Percentiles rank a stretch among this genome's conserved stretches.
These are phyloP conservation scores for Philopotamus ludificatus DNA, from an alignment of 1,140 invertebrate species.

Conservation along the genomic window DNA sequence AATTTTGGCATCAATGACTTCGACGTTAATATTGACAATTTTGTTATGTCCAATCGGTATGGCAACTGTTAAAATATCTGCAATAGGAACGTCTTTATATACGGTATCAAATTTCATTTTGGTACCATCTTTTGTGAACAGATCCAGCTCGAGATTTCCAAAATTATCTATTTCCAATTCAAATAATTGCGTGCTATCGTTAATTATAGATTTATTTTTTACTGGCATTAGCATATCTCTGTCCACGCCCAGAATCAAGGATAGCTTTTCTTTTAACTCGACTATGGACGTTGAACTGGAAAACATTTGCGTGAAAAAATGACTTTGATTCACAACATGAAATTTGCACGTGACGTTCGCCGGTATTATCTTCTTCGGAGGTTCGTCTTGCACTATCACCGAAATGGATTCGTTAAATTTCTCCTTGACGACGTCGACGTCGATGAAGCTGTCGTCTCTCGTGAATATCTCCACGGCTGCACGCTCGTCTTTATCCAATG, in stretches of 20 bases:
- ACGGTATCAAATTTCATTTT: constrained; percentile 51
- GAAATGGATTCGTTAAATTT: constrained; percentile 32
- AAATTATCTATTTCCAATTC: constrained; percentile 54
- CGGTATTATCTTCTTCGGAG: constrained; percentile 18
- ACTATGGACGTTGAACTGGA: constrained; percentile 50
- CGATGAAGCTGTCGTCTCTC: constrained; percentile 30
- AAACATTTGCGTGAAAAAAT: constrained; percentile 52
- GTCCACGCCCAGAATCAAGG: constrained; percentile 47
- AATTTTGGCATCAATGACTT: constrained; percentile 58
- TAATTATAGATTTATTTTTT: constrained; percentile 46
- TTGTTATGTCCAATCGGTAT: constrained; percentile 51
- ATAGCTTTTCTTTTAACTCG: constrained; percentile 53
- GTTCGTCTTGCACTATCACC: constrained; percentile 28
- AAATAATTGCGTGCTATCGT: constrained; percentile 48
- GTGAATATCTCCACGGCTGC: constrained; percentile 22
- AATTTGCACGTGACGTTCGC: constrained; percentile 46
- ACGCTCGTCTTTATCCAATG: background rate
- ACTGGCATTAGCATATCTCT: constrained; percentile 48
- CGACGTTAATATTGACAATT: constrained; percentile 57
- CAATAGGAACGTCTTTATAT: constrained; percentile 51
- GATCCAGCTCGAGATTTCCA: constrained; percentile 52
- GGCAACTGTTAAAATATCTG: constrained; percentile 57
- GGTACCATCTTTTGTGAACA: constrained; percentile 50
- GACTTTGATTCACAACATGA: constrained; percentile 49
- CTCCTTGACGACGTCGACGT: constrained; percentile 27